Evolutionary conservation across 1,140 invertebrate genomes (phyloP).

Genomic region (Nasonia giraulti): DNA sequence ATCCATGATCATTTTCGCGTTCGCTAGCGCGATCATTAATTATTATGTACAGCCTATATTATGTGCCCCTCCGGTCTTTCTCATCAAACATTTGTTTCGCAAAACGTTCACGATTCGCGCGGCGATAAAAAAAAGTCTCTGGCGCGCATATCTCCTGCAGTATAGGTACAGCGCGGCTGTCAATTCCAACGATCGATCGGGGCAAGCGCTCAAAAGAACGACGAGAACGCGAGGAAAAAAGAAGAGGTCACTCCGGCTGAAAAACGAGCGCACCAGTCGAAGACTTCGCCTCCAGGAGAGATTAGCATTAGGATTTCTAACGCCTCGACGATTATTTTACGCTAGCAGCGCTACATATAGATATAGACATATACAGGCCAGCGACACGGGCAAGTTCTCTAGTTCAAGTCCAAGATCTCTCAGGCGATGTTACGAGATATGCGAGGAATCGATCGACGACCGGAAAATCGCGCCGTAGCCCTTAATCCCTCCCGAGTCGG

Average conservation of each 20-base stretch:
- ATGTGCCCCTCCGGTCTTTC: no score
- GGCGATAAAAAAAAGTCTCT: no score
- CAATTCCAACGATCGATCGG: no score
- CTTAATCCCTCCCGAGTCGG: not conserved
- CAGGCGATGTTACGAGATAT: not conserved
- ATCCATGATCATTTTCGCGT: no score
- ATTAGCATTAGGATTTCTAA: slow-evolving; percentile 27
- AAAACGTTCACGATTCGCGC: no score
- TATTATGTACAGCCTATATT: no score
- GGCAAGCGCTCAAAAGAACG: not conserved
- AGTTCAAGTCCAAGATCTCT: slow-evolving; percentile 36
- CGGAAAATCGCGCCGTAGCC: not conserved
- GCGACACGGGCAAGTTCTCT: not conserved
- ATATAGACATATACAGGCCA: no score
- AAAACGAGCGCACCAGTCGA: not conserved
- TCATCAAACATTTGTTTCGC: no score
- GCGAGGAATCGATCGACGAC: not conserved
- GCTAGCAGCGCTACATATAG: not conserved
- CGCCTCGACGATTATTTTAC: not conserved
- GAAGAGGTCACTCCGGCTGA: not conserved
- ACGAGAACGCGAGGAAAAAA: no score
- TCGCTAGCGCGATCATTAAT: no score
- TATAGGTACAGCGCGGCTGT: no score
- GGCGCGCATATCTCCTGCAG: no score
- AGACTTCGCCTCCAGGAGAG: not conserved